Evolutionary conservation across 2,113 vertebrate species (phyloP), one percentile per base, ranked within the genome.

Genomic region (Microtus montanus): DNA sequence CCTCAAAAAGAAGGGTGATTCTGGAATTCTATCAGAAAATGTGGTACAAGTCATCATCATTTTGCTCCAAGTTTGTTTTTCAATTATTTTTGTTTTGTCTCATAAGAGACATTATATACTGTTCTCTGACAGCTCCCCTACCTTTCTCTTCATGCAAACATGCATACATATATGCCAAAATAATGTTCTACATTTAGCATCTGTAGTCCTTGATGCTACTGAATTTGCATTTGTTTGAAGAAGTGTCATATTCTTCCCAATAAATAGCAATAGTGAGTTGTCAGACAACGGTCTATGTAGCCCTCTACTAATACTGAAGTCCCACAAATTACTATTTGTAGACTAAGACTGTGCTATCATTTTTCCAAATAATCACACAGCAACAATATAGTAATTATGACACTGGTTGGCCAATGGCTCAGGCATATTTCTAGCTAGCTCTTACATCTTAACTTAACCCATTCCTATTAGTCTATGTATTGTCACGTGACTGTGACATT

Each of bases 1-100:
- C 33, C 52, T 94, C 80, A 90, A 96, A 75, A 52, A 93, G 47
- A 91, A 93, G 63, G 80, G 91, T 83, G 97, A 90, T 94, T 94
- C 83, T 54, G n/a, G 41, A 88, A 75, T 90, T 87, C 74, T 93
- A 80, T 77, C 26, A 93, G 64, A 93, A 87, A 92, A 5, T 64
- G 1, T 80, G 28, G 28, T 79, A 84, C 87, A 95, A 93, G 54
- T 95, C 74, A 92, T 79, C 68, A 92, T 83, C 68, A 88, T 91
- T 89, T 89, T 89, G 70, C 92, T 82, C 63, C 49, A 33, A 33
- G 85, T 90, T 94, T 74, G 79, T 96, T 95, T 95, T 0, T 71
- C 96, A 95, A 64, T 64, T 84, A 63, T 41, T 64, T 83, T 96
- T 93, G 85, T 79, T 66, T 73, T 92, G 28, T 82, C 68, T 86